Percentiles rank a stretch among this genome's conserved stretches.
phyloP scores from a whole-genome alignment of 1,140 invertebrate genomes.

The Sipha flava region DNA sequence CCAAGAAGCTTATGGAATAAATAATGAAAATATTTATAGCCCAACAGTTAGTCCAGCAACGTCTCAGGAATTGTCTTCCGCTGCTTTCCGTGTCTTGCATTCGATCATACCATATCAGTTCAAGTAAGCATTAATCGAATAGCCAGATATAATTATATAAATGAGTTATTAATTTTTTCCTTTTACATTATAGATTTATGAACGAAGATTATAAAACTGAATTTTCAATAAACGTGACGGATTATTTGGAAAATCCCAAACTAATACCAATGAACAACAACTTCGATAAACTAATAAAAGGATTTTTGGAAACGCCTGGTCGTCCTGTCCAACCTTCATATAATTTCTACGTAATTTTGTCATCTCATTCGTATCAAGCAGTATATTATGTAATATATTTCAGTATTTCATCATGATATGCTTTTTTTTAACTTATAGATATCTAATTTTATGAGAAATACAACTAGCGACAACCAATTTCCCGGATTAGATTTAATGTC shows the following conservation, averaged over 20 bases:
- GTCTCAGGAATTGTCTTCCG: not conserved
- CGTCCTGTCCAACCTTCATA: not conserved
- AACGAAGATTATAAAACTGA: not conserved
- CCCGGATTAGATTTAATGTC: constrained; percentile 77
- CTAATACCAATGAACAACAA: not conserved
- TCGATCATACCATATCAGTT: not conserved
- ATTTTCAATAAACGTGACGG: not conserved
- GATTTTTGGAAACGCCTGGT: not conserved
- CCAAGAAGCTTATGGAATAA: not conserved
- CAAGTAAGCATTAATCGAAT: too few species aligned
- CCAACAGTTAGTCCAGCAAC: not conserved
- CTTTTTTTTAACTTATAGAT: too few species aligned
- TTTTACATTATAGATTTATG: not conserved
- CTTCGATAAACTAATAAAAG: not conserved
- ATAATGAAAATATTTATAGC: not conserved
- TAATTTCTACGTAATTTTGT: not conserved
- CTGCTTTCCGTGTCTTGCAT: not conserved
- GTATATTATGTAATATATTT: too few species aligned
- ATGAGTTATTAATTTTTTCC: too few species aligned
- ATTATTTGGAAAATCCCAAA: not conserved
- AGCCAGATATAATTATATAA: too few species aligned
- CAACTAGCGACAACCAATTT: constrained; percentile 46
- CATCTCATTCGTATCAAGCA: too few species aligned
- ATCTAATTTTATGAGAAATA: constrained; percentile 45
- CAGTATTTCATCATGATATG: too few species aligned